Conservation (phyloP, 2,888 invertebrate genomes). For the Podotricha telesiphe region DNA sequence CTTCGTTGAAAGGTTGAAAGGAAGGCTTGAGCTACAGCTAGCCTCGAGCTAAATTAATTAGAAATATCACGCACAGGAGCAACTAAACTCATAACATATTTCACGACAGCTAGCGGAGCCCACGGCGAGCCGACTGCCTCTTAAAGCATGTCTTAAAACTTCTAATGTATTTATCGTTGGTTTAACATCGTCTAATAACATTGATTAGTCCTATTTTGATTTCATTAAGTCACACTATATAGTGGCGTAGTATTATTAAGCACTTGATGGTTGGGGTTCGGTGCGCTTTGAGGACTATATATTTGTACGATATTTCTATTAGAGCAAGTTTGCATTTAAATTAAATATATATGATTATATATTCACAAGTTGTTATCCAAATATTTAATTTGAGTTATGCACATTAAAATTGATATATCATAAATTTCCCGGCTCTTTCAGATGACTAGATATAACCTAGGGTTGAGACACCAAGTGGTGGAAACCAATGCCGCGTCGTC, state of each 20-base stretch:
- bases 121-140: slow-evolving; percentile 26
- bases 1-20: slow-evolving; percentile 33
- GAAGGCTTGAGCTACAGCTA: slow-evolving; percentile 38
- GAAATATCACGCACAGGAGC: slow-evolving; percentile 58
- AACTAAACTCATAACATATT: slow-evolving; percentile 58
- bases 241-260: no score
- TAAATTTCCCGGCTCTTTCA: no score
- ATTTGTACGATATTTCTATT: not conserved
- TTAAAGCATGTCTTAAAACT: slow-evolving; percentile 10
- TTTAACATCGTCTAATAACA: slow-evolving; percentile 12
- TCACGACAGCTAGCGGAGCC: slow-evolving; percentile 43
- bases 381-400: no score
- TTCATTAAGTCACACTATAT: not conserved
- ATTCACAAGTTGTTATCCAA: no score
- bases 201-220: slow-evolving; percentile 13
- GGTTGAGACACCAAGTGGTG: no score
- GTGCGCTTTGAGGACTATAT: no score
- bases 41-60: slow-evolving; percentile 66
- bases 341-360: no score
- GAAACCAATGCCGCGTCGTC: no score
- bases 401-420: no score
- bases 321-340: no score
- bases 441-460: no score
- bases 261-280: no score
- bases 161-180: slow-evolving; percentile 26